Base-by-base conservation (phyloP, 2,888 invertebrate genomes). In the Linnaemya tessellans region DNA sequence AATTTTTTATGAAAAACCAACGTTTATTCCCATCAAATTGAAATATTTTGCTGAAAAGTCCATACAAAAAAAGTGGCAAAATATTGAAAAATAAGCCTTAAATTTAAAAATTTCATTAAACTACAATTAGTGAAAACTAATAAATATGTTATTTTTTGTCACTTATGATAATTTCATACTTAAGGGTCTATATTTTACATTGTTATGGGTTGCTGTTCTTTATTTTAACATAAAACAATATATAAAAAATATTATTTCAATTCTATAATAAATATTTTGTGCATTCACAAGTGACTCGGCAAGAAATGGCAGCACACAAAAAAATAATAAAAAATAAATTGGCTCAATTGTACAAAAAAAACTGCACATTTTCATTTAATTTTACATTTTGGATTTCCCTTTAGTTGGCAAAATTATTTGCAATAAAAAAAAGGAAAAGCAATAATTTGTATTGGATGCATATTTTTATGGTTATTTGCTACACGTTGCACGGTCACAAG, bases 221-320 rank as follows among this genome's bases (percentile, higher is more conserved):
- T 56, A 22, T 70, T 56, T n/a, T 49, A 20, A 11, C 2, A 35
- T 4, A 56, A 58, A 77, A 20, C 1, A n/a, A n/a, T n/a, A n/a
- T n/a, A n/a, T 46, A n/a, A 46, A 46, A 20, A 51, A 49, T 8
- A 51, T n/a, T 18, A 77, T 54, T 20, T 11, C 43, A 22, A 65
- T 64, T 56, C 0, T 70, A 25, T 60, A 68, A 60, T 54, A 68
- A 60, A 78, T 35, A 67, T 54, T 80, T 41, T 79, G 62, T 67
- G 65, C 73, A 80, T 77, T 78, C 56, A 78, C 43, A 67, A 67
- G 65, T 49, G 73, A 73, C 49, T 75, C n/a, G n/a, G 46, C 43
- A 10, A 73, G 22, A n/a, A 38, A 60, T 46, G 15, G 30, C 49
- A 46, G 64, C 20, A 38, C 10, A 11, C 1, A 13, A 1, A 41